phyloP scores from a whole-genome alignment of 1,140 invertebrate genomes.

The Leptinotarsa texana region DNA sequence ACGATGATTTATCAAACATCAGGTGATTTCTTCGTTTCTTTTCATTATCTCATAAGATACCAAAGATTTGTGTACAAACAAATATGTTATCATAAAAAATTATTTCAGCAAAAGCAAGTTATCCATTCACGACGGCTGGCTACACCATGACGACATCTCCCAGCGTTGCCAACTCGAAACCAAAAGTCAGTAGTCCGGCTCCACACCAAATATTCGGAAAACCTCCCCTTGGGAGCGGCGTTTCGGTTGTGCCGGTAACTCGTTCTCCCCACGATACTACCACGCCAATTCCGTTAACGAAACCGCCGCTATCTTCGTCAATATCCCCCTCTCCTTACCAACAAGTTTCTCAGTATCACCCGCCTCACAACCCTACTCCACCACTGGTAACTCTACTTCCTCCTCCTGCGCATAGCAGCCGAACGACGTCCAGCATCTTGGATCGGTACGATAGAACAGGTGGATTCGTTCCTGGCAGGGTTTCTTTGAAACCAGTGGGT shows the following conservation, averaged over 20 bases:
- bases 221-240: constrained; percentile 64
- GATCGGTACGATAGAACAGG: constrained; percentile 23
- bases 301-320: constrained; percentile 59
- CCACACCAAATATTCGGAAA: constrained; percentile 79
- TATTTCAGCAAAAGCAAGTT: constrained; percentile 38
- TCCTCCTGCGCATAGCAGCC: constrained; percentile 64
- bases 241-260: constrained; percentile 65
- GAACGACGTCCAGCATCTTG: constrained; percentile 41
- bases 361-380: constrained; percentile 46
- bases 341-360: constrained; percentile 61
- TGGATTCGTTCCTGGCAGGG: constrained; percentile 54
- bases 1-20: constrained; percentile 48
- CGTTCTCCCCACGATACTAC: constrained; percentile 49
- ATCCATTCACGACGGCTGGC: constrained; percentile 42
- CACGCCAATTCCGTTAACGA: constrained; percentile 50
- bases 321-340: constrained; percentile 70
- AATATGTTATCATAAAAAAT: too few relatives aligned
- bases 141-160: constrained; percentile 44
- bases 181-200: constrained; percentile 77
- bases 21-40: constrained; percentile 18
- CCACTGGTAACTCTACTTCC: constrained; percentile 57
- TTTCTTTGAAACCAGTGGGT: constrained; percentile 53
- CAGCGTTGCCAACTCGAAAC: constrained; percentile 60
- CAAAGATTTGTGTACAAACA: too few relatives aligned
- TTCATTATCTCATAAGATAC: too few relatives aligned